These are phyloP conservation scores for Hippocampus barbouri DNA, from an alignment of 2,113 vertebrate genomes.

Conservation along the genomic window DNA sequence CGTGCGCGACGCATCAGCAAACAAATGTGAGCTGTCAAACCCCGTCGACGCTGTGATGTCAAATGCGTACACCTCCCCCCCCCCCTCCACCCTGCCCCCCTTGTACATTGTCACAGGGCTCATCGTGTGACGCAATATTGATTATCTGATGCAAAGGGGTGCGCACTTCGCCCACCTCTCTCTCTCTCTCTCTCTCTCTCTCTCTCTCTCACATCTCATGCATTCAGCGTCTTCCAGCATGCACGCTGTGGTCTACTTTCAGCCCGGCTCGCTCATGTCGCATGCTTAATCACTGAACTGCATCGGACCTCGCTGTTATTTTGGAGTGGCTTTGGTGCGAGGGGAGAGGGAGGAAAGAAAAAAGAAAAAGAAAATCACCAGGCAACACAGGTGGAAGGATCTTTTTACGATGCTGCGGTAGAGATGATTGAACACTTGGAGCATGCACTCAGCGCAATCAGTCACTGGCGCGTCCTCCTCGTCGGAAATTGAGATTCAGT, in stretches of 20 bases:
- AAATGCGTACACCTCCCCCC: neutral
- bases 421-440: slow-evolving; percentile 57
- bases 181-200: slow-evolving; percentile 1
- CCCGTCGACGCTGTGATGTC: neutral
- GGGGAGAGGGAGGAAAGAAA: neutral
- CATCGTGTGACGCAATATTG: slow-evolving; percentile 47
- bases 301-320: slow-evolving; percentile 3
- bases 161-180: slow-evolving; percentile 22
- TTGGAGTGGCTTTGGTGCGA: slow-evolving; percentile 2
- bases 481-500: slow-evolving; percentile 18
- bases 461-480: neutral
- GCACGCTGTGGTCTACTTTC: slow-evolving; percentile 1
- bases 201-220: neutral
- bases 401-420: slow-evolving; percentile 61
- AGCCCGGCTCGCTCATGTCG: neutral
- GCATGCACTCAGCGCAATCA: slow-evolving; percentile 41
- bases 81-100: neutral
- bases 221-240: neutral
- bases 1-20: slow-evolving; percentile 5
- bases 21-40: neutral
- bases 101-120: slow-evolving; percentile 27
- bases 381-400: slow-evolving; percentile 58
- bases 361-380: slow-evolving; percentile 24
- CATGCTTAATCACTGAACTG: slow-evolving; percentile 29
- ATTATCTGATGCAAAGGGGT: slow-evolving; percentile 43